Evolutionary conservation across 2,888 invertebrate genomes (phyloP), one percentile per base, ranked within the genome.

Genomic region (Alviniconcha strummeri): DNA sequence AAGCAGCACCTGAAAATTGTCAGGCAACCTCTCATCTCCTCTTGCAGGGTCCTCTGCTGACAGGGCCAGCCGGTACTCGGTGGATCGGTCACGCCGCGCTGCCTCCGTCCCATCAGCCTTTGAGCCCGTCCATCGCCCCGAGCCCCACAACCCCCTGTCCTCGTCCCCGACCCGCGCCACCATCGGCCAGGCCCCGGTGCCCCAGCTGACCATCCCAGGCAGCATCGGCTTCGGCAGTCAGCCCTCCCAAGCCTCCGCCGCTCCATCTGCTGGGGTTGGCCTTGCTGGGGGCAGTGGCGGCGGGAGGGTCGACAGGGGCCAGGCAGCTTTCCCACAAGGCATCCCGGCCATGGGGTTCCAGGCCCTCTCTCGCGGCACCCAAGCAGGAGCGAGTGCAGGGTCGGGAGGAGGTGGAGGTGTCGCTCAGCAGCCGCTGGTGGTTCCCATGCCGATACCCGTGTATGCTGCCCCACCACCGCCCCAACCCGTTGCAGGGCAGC

Each of bases 101-200:
- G 72, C 77, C 57, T 81, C 80, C 56, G 79, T 84, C 52, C 86
- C 86, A 64, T 87, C 89, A 74, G 91, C 89, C 19, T 90, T 90
- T 86, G 91, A 91, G 85, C 90, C 90, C 76, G 88, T 90, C 17
- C 88, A 89, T 64, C 84, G 88, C 80, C 89, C 89, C 11, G 86
- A 89, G 69, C 86, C 88, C 60, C 85, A 88, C 79, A 86, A 87
- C 60, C 89, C 88, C 9, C 81, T 84, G 71, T 55, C 83, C 75
- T 52, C 83, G n/a, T 15, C 64, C 57, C 76, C 75, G 17, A 64
- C 81, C 56, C 64, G 75, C n/a, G 17, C n/a, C 15, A 15, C 15
- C 11, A 64, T 64, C 77, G 54, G 52, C 79, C 56, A 55, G 11
- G 60, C 60, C 64, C 9, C 55, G 5, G 83, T 64, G 36, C 75